Conservation (phyloP, 2,113 vertebrate species). For the Cettia cetti region DNA sequence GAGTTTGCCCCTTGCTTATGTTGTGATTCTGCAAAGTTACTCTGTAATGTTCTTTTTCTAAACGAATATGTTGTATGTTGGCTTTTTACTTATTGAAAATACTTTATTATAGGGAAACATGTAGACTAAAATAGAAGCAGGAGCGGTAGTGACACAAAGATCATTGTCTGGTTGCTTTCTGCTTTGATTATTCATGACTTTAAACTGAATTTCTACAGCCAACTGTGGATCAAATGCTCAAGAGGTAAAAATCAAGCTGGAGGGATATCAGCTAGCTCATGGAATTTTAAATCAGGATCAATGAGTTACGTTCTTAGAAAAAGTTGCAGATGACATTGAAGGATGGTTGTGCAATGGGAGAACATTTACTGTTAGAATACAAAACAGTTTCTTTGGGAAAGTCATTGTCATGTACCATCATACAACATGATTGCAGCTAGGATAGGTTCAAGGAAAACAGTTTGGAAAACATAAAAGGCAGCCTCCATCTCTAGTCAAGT, state of each 20-base stretch:
- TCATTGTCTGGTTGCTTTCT: neutral
- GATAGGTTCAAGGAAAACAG: neutral
- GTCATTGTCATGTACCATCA: neutral
- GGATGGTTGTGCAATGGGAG: neutral
- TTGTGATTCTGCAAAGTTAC: neutral
- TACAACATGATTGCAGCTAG: neutral
- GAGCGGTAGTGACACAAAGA: neutral
- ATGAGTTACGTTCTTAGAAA: neutral
- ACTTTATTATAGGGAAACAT: neutral
- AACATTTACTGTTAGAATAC: neutral
- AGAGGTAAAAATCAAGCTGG: neutral
- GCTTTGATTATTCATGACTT: neutral
- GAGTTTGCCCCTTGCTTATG: neutral
- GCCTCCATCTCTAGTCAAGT: neutral
- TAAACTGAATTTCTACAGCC: neutral
- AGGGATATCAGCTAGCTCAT: neutral
- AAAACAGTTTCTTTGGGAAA: neutral
- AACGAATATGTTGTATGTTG: neutral
- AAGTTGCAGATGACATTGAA: neutral
- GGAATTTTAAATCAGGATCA: neutral
- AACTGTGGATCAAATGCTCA: fast-evolving
- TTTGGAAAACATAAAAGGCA: neutral
- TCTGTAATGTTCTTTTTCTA: neutral
- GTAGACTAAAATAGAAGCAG: neutral
- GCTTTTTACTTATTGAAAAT: neutral